Evolutionary conservation across 2,888 invertebrate genomes (phyloP).

Genomic region (Nomada ferruginata): DNA sequence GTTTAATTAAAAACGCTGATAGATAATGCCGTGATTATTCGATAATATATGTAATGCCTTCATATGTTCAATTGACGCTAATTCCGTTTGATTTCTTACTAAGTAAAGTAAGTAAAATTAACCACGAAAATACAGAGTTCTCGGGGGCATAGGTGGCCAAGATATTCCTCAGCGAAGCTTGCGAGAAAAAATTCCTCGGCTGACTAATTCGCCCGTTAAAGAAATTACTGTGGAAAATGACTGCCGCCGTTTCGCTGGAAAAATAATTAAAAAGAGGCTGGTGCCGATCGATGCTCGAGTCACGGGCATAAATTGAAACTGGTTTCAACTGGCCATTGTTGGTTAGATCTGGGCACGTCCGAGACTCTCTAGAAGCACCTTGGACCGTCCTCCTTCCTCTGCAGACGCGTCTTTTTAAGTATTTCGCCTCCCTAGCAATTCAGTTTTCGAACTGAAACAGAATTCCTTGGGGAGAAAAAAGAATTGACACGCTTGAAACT

Average conservation of each 20-base stretch:
- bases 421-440: no score
- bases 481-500: no score
- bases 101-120: no score
- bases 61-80: no score
- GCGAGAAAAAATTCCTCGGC: slow-evolving; percentile 57
- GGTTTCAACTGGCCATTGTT: slow-evolving; percentile 77
- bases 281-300: slow-evolving; percentile 56
- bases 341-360: slow-evolving; percentile 70
- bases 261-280: slow-evolving; percentile 72
- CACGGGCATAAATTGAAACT: slow-evolving; percentile 79
- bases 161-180: slow-evolving; percentile 53
- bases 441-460: no score
- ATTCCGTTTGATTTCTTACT: no score
- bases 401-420: no score
- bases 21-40: no score
- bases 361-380: slow-evolving; percentile 41
- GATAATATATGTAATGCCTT: no score
- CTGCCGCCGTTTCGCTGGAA: slow-evolving; percentile 52
- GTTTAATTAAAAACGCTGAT: no score
- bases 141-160: not conserved
- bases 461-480: no score
- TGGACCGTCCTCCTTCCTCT: slow-evolving; percentile 36
- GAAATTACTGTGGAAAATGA: slow-evolving; percentile 35
- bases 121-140: not conserved
- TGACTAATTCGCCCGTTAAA: slow-evolving; percentile 69